Evolutionary conservation across 2,888 invertebrate species (phyloP).

Genomic region (Torymus tubicola): DNA sequence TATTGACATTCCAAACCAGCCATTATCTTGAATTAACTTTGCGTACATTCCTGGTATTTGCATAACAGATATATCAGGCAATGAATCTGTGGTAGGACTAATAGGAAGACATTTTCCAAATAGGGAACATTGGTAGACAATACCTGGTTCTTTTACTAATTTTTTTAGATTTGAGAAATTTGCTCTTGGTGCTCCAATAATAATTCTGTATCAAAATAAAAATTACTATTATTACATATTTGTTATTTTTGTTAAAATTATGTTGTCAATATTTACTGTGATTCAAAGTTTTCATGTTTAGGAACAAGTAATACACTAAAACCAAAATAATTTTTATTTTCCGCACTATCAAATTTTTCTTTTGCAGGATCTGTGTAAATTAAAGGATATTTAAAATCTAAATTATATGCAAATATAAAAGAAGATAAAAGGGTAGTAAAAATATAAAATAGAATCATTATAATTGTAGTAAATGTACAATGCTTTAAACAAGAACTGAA

Average conservation of each 20-base stretch:
- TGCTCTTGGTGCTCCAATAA: constrained; percentile 79
- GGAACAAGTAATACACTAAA: constrained; percentile 63
- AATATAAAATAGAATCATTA: constrained; percentile 1
- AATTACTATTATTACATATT: constrained; percentile 19
- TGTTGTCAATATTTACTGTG: constrained; percentile 45
- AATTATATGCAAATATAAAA: constrained; percentile 60
- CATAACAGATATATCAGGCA: constrained; percentile 31
- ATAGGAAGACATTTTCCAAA: constrained; percentile 26
- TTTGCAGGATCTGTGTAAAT: constrained; percentile 50
- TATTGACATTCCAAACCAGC: constrained; percentile 78
- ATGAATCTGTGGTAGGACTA: constrained; percentile 32
- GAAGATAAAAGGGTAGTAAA: neutral
- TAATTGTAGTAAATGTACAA: too few relatives aligned
- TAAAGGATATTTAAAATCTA: constrained; percentile 61
- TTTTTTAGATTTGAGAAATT: constrained; percentile 74
- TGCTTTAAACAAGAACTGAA: too few relatives aligned
- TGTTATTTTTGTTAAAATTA: constrained; percentile 9
- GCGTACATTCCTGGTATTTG: constrained; percentile 43
- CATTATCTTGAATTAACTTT: constrained; percentile 72
- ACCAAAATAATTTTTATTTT: constrained; percentile 62
- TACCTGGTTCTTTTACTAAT: constrained; percentile 77
- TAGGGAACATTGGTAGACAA: constrained; percentile 77
- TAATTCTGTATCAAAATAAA: constrained; percentile 71
- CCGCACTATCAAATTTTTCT: neutral
- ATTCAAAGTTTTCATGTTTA: constrained; percentile 27